Evolutionary conservation across 2,888 invertebrate genomes (phyloP), one percentile per base, ranked within the genome.

Genomic region (Glomeris marginata): DNA sequence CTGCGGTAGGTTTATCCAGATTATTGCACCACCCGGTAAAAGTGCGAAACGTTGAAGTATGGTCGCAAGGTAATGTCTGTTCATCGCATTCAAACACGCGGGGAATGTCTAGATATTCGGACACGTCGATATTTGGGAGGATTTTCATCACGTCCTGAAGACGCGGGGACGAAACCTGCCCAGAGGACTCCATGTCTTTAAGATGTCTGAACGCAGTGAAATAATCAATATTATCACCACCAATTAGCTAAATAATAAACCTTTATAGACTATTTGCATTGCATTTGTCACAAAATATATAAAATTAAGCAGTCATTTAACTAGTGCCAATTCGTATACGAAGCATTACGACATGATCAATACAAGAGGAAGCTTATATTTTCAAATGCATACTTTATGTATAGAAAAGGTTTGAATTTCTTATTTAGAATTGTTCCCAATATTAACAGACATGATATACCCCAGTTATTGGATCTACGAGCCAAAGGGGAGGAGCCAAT

Each of bases 21-120:
- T 91, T 91, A 62, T 91, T 91, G 63, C 91, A 91, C 60, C 83
- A 81, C 1, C 90, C 90, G 1, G 84, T 81, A 53, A 81, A 75
- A 0, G 81, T 78, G 58, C 85, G 73, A 55, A 64, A 69, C 49
- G 62, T 61, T 52, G 66, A 59, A 13, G 70, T 71, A 56, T 71
- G 73, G 59, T 86, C 82, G 60, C 88, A 88, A 2, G 80, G 72
- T 0, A 77, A 73, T 1, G 70, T 72, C 10, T 76, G 74, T 50
- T 84, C 80, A 35, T 82, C 65, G 54, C 70, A 70, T 49, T 63
- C 61, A 56, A 68, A 67, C 44, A 63, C 63, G 50, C 64, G 64
- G 2, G 69, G 68, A 13, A 69, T 62, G 37, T 68, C 66, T 49
- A 68, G 61, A 8, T 67, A 60, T 50, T 67, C 65, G 11, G 64